These are phyloP conservation scores for Tapirus terrestris DNA, from an alignment of 2,113 vertebrate species.

Conservation along the genomic window DNA sequence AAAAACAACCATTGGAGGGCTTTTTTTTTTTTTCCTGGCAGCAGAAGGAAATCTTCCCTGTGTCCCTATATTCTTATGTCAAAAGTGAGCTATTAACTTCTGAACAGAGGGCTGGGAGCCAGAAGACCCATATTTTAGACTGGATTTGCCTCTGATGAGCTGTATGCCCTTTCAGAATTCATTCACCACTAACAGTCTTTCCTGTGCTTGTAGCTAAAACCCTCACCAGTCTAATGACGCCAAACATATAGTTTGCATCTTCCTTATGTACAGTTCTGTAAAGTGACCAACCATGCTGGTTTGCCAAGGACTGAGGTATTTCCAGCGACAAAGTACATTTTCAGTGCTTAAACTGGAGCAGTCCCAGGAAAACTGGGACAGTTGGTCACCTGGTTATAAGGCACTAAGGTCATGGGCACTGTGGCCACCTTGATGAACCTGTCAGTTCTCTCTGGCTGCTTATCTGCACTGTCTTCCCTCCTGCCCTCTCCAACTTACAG, in stretches of 20 bases:
- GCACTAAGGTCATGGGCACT: background rate
- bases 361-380: background rate
- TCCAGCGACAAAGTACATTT: background rate
- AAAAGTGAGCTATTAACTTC: background rate
- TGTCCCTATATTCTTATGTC: background rate
- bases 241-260: background rate
- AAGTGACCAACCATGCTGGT: accelerated
- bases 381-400: background rate
- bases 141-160: background rate
- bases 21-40: background rate
- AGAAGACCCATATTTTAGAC: background rate
- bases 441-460: background rate
- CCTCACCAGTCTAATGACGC: background rate
- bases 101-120: background rate
- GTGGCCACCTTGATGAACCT: background rate
- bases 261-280: background rate
- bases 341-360: background rate
- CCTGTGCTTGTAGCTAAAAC: background rate
- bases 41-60: background rate
- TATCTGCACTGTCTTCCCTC: background rate
- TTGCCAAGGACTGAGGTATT: background rate
- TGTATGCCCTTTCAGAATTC: background rate
- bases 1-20: background rate
- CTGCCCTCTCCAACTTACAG: background rate
- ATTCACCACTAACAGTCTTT: background rate